Base-by-base conservation (phyloP, 2,113 vertebrate species). In the Ptychochromis oligacanthus region DNA sequence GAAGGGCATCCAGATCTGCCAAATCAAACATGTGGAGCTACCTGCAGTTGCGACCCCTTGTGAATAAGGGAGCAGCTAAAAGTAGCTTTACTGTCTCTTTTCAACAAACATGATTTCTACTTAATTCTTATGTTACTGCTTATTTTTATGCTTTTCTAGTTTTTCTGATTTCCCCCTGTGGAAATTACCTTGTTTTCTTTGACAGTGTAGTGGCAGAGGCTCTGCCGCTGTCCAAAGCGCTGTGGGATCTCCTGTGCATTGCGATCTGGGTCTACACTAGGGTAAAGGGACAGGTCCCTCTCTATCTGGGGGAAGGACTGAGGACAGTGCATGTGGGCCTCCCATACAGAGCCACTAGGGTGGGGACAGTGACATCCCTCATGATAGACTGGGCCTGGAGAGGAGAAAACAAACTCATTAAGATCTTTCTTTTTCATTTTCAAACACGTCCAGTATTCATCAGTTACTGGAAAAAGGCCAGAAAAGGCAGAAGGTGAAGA, bases 191-290 rank as follows among this genome's bases (percentile, higher is more conserved):
- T 96, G 36, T 98, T 98, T 90, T 98, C 94, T 95, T 98, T 99
- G 86, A 99, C 86, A n/a, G 97, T 98, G 91, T 99, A 99, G 92
- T 99, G 98, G 81, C 98, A 99, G 77, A 99, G 95, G 87, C 98
- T 99, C 86, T 99, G 98, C 59, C 98, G 96, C 87, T 98, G 96
- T 34, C 97, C 97, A 87, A 99, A 99, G 77, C 98, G 97, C 87
- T 96, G 89, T 0, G 97, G 97, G 87, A 99, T 97, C 95, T 99
- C 98, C 83, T 89, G 70, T 36, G 97, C 95, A 79, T 97, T 97
- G 86, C 94, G 97, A 83, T 98, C 97, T 12, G 96, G 97, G 88
- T 99, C 97, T 2, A 99, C 94, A 13, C 18, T 70, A 2, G 94
- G 83, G 79, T 96, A 99, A 61, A 94, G 79, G 18, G 95, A 94